Conservation (phyloP, 2,888 invertebrate species). For the Halictus quadricinctus region DNA sequence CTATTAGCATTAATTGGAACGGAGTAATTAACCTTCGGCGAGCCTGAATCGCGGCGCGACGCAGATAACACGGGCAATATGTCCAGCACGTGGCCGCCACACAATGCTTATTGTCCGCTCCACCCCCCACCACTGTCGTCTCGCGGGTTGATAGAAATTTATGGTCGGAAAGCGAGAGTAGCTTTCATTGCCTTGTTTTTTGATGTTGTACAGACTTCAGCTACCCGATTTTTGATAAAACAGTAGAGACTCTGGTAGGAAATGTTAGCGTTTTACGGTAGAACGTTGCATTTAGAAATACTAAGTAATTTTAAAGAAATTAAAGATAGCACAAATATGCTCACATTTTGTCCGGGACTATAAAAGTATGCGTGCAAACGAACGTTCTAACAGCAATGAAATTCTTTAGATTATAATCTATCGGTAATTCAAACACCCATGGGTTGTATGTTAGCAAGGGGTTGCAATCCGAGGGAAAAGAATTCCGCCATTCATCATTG, state of each 20-base stretch:
- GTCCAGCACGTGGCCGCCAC: neutral
- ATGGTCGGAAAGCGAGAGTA: neutral
- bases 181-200: neutral
- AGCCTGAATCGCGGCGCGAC: slow-evolving; percentile 14
- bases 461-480: neutral
- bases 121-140: neutral
- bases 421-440: neutral
- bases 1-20: slow-evolving; percentile 58
- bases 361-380: neutral
- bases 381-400: neutral
- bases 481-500: neutral
- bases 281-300: too few species aligned
- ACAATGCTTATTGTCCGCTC: slow-evolving; percentile 8
- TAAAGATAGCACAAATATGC: too few species aligned
- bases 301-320: too few species aligned
- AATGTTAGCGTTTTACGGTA: too few species aligned
- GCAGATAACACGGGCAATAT: slow-evolving; percentile 37
- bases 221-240: too few species aligned
- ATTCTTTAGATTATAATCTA: neutral
- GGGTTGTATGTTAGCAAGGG: neutral
- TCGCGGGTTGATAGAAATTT: neutral
- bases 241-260: too few species aligned
- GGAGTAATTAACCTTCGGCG: slow-evolving; percentile 55
- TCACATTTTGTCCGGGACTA: too few species aligned
- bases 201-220: neutral